Conservation (phyloP, 1,140 invertebrate species). For the Anoplophora glabripennis region DNA sequence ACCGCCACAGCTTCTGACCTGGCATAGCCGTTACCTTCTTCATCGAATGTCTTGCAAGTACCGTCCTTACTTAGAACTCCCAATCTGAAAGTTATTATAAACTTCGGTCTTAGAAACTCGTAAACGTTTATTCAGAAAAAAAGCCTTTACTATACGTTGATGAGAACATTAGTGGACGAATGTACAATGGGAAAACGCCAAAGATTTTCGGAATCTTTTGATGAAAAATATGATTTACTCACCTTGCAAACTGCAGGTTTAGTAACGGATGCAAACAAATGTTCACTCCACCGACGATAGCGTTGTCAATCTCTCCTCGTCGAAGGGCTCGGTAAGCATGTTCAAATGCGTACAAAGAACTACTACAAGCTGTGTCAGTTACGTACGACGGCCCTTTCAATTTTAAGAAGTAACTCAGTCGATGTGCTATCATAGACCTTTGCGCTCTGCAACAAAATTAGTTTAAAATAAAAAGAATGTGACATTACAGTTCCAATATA, state of each 20-base stretch:
- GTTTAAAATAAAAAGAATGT: too few species aligned
- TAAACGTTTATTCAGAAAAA: not conserved
- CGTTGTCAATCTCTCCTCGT: constrained; percentile 77
- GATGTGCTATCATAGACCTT: constrained; percentile 87
- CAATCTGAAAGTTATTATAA: constrained; percentile 54
- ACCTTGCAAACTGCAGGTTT: constrained; percentile 76
- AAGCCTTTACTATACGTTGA: too few species aligned
- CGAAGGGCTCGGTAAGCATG: constrained; percentile 76
- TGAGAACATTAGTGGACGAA: too few species aligned
- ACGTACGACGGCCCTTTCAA: constrained; percentile 75
- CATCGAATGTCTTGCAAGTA: constrained; percentile 87
- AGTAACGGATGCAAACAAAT: constrained; percentile 81
- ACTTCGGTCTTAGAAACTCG: not conserved
- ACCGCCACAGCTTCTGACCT: constrained; percentile 75
- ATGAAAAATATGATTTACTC: constrained; percentile 25
- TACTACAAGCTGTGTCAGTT: constrained; percentile 88
- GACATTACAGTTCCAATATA: too few species aligned
- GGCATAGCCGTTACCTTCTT: constrained; percentile 71
- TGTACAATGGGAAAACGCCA: too few species aligned
- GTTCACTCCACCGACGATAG: constrained; percentile 82
- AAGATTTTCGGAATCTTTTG: too few species aligned
- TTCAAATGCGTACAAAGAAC: constrained; percentile 80
- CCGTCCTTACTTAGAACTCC: constrained; percentile 86
- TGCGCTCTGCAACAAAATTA: constrained; percentile 59
- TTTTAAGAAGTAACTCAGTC: constrained; percentile 76